Conservation (phyloP, 2,113 vertebrate species). For the Raja brachyura region DNA sequence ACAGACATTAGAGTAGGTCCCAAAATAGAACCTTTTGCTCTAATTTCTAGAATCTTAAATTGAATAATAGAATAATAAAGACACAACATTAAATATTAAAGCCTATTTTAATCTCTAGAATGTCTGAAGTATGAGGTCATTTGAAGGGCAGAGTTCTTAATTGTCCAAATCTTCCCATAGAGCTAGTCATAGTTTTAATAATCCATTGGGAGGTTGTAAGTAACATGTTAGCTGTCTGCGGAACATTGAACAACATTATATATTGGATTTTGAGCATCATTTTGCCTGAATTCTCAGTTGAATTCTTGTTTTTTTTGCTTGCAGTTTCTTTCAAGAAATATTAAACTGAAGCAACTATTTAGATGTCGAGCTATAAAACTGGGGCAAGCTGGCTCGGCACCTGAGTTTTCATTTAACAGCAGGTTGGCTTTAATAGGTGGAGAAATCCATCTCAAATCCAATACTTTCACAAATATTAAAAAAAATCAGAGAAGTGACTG, state of each 20-base stretch:
- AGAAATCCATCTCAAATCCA: neutral
- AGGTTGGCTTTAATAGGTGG: neutral
- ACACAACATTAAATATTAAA: neutral
- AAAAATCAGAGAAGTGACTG: neutral
- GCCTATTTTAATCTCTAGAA: neutral
- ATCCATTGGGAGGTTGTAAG: neutral
- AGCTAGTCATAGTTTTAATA: neutral
- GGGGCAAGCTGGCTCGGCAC: neutral
- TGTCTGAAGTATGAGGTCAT: neutral
- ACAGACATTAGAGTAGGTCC: neutral
- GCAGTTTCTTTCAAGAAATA: neutral
- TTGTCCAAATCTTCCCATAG: neutral
- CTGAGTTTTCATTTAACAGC: neutral
- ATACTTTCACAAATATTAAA: neutral
- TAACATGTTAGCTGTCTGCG: conserved; percentile 9
- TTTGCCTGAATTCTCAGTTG: neutral
- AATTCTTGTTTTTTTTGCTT: neutral
- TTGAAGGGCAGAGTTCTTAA: neutral
- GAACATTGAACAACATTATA: neutral
- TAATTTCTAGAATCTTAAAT: neutral
- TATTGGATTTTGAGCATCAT: neutral
- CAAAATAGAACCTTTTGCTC: neutral
- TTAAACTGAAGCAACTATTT: neutral
- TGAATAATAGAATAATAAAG: too few species aligned
- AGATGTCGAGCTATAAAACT: neutral